Conservation (phyloP, 2,888 invertebrate genomes). For the Napeogenes sylphis region DNA sequence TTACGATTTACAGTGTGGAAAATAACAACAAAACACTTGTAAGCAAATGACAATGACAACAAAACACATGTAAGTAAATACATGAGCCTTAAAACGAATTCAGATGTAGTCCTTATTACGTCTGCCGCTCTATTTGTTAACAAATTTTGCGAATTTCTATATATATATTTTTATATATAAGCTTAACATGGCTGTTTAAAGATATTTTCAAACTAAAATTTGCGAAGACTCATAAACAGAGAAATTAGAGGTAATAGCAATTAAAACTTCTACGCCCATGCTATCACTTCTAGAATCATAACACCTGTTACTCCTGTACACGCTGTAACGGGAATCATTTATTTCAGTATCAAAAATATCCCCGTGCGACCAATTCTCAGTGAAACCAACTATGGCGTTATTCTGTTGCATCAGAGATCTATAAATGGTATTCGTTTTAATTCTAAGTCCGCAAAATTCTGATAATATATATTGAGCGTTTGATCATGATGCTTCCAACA, state of each 20-base stretch:
- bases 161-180: too few relatives aligned
- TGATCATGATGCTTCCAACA: not conserved
- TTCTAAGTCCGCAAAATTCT: slow-evolving; percentile 9
- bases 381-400: slow-evolving; percentile 8
- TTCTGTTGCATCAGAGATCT: not conserved
- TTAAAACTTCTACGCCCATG: slow-evolving; percentile 4
- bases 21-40: slow-evolving; percentile 4
- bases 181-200: too few relatives aligned
- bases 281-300: not conserved
- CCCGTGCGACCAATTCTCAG: slow-evolving; percentile 3
- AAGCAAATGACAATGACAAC: too few relatives aligned
- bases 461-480: slow-evolving; percentile 4
- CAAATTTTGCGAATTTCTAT: too few relatives aligned
- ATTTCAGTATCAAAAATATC: slow-evolving; percentile 8
- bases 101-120: not conserved
- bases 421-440: slow-evolving; percentile 3
- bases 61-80: too few relatives aligned
- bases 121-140: not conserved
- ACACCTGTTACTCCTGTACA: slow-evolving; percentile 12
- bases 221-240: not conserved
- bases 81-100: too few relatives aligned
- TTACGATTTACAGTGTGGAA: slow-evolving; percentile 3
- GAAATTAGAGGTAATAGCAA: not conserved
- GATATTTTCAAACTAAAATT: too few relatives aligned
- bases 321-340: slow-evolving; percentile 7